Percentiles rank a stretch among this genome's conserved stretches.
phyloP scores from a whole-genome alignment of 2,888 invertebrate species.

The Drosophila acutilabella region DNA sequence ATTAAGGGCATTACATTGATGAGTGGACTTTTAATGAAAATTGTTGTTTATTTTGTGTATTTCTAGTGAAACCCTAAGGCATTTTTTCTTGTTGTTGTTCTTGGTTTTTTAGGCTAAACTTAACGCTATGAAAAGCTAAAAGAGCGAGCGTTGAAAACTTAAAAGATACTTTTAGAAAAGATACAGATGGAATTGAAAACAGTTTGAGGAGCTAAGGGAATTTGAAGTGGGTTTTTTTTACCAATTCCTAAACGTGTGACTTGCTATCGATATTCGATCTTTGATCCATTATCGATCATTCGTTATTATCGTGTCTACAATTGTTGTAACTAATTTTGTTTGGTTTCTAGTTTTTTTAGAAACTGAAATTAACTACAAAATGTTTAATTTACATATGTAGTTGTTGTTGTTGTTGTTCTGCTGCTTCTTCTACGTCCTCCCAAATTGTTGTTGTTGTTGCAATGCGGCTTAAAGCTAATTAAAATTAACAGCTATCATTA shows the following conservation, averaged over 20 bases:
- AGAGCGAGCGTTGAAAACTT: background rate
- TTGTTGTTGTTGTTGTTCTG: slow-evolving; percentile 20
- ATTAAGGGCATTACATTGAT: slow-evolving; percentile 2
- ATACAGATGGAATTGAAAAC: too few relatives aligned
- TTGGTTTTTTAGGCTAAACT: slow-evolving; percentile 32
- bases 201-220: background rate
- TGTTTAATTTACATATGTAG: slow-evolving; percentile 30
- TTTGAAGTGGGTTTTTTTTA: background rate
- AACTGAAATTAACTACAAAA: slow-evolving; percentile 19
- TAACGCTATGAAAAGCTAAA: slow-evolving; percentile 32
- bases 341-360: background rate
- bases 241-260: slow-evolving; percentile 55
- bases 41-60: slow-evolving; percentile 49
- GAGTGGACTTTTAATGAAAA: slow-evolving; percentile 7
- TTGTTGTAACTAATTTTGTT: slow-evolving; percentile 47
- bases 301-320: slow-evolving; percentile 43
- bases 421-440: slow-evolving; percentile 25
- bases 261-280: slow-evolving; percentile 48
- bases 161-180: too few relatives aligned
- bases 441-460: slow-evolving; percentile 45
- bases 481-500: slow-evolving; percentile 69
- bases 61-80: slow-evolving; percentile 80
- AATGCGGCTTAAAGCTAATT: slow-evolving; percentile 70
- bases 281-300: slow-evolving; percentile 33
- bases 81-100: slow-evolving; percentile 25